These are phyloP conservation scores for Hanleya hanleyi DNA, from an alignment of 2,888 invertebrate genomes.

Conservation along the genomic window DNA sequence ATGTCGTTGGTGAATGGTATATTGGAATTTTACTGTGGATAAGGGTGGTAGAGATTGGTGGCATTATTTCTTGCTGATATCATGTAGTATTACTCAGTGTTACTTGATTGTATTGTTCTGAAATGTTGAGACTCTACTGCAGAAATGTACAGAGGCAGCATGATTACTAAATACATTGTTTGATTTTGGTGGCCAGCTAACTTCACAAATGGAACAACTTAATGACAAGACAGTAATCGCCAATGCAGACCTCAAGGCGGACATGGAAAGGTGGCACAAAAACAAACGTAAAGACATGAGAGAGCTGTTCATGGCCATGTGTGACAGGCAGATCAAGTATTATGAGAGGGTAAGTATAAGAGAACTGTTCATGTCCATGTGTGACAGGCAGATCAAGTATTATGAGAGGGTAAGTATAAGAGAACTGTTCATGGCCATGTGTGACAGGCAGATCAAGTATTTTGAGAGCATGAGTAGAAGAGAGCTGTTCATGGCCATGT, in stretches of 20 bases:
- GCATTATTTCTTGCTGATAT: too few relatives aligned
- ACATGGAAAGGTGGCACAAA: slow-evolving; percentile 80
- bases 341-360: slow-evolving; percentile 76
- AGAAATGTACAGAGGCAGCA: too few relatives aligned
- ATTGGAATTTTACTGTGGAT: too few relatives aligned
- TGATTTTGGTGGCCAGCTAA: slow-evolving; percentile 70
- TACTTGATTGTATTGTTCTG: too few relatives aligned
- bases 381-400: background rate
- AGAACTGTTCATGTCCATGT: background rate
- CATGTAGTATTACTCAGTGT: too few relatives aligned
- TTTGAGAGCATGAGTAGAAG: too few relatives aligned
- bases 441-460: background rate
- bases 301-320: slow-evolving; percentile 78
- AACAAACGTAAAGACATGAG: slow-evolving; percentile 81
- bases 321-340: slow-evolving; percentile 80
- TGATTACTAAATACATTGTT: too few relatives aligned
- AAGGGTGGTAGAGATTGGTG: too few relatives aligned
- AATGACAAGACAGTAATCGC: slow-evolving; percentile 81
- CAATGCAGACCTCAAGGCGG: slow-evolving; percentile 81
- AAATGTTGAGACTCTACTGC: too few relatives aligned
- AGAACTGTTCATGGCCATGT: background rate
- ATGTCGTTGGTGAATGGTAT: too few relatives aligned
- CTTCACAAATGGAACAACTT: slow-evolving; percentile 73
- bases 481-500: slow-evolving; percentile 78
- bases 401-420: background rate